Conservation (phyloP, 2,888 invertebrate species). For the Caenorhabditis sulstoni region DNA sequence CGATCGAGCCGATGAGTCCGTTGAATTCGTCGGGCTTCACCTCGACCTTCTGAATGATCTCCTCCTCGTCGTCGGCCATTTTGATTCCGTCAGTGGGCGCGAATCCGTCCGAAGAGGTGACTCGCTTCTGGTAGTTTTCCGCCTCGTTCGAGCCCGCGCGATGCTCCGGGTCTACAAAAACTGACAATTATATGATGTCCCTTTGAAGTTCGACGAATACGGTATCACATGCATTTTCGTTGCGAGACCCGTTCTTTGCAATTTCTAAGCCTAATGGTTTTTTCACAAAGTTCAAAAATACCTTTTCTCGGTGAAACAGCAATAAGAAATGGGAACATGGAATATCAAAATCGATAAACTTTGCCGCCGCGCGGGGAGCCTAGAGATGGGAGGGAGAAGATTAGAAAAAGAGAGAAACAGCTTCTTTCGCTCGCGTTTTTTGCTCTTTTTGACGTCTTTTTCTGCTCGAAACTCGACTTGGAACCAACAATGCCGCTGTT, state of each 20-base stretch:
- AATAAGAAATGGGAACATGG: slow-evolving; percentile 44
- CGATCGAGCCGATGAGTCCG: slow-evolving; percentile 78
- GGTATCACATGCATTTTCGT: too few species aligned
- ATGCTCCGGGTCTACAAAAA: slow-evolving; percentile 49
- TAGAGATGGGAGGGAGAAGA: neutral
- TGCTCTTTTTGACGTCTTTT: neutral
- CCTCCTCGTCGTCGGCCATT: slow-evolving; percentile 64
- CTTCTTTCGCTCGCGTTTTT: neutral
- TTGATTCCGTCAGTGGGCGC: slow-evolving; percentile 52
- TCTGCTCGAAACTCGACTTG: neutral
- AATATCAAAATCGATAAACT: slow-evolving; percentile 21
- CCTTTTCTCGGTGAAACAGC: slow-evolving; percentile 43
- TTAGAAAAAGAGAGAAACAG: slow-evolving; percentile 11
- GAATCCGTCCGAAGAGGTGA: slow-evolving; percentile 15
- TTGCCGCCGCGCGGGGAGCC: neutral
- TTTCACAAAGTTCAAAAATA: too few species aligned
- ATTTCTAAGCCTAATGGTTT: too few species aligned
- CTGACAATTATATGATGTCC: too few species aligned
- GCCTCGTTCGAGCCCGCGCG: slow-evolving; percentile 44
- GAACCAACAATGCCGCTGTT: too few species aligned
- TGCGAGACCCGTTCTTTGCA: too few species aligned
- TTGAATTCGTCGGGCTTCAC: slow-evolving; percentile 74
- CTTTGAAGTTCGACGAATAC: neutral
- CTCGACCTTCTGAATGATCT: slow-evolving; percentile 62
- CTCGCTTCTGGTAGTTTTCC: slow-evolving; percentile 39